phyloP scores from a whole-genome alignment of 2,113 vertebrate species.

The Marmota flaviventris region DNA sequence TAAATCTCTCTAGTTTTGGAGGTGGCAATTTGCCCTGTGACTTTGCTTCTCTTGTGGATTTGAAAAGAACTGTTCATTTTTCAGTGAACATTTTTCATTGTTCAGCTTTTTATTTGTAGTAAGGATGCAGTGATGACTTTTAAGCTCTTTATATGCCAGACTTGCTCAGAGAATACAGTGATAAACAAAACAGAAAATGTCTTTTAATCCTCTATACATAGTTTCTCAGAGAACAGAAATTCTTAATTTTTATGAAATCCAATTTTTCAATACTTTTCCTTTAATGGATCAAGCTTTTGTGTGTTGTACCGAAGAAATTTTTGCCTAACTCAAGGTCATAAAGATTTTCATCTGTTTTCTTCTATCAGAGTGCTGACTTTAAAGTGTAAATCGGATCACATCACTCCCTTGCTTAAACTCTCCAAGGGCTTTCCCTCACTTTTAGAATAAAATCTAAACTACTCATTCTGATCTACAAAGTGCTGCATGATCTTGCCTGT shows the following conservation, averaged over 20 bases:
- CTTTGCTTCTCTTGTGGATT: background rate
- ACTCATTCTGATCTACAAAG: background rate
- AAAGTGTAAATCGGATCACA: slow-evolving; percentile 31
- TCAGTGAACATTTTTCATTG: background rate
- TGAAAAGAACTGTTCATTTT: background rate
- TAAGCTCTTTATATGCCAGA: background rate
- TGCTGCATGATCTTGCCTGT: background rate
- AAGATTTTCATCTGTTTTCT: slow-evolving; percentile 17
- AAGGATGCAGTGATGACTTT: background rate
- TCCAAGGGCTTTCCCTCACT: background rate
- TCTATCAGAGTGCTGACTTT: slow-evolving; percentile 42
- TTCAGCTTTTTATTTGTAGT: background rate
- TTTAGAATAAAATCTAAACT: slow-evolving; percentile 11
- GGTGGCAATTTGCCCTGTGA: background rate
- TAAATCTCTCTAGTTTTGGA: background rate
- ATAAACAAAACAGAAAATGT: too few species aligned
- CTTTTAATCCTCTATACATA: slow-evolving; percentile 14
- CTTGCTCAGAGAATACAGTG: background rate
- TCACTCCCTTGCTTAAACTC: background rate
- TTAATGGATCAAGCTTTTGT: background rate
- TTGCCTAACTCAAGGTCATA: slow-evolving; percentile 58
- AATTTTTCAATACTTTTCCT: slow-evolving; percentile 20
- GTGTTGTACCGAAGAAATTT: background rate
- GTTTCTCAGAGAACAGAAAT: slow-evolving; percentile 41
- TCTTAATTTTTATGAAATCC: slow-evolving; percentile 44